Conservation (phyloP, 2,113 vertebrate species). For the Alexandromys fortis region DNA sequence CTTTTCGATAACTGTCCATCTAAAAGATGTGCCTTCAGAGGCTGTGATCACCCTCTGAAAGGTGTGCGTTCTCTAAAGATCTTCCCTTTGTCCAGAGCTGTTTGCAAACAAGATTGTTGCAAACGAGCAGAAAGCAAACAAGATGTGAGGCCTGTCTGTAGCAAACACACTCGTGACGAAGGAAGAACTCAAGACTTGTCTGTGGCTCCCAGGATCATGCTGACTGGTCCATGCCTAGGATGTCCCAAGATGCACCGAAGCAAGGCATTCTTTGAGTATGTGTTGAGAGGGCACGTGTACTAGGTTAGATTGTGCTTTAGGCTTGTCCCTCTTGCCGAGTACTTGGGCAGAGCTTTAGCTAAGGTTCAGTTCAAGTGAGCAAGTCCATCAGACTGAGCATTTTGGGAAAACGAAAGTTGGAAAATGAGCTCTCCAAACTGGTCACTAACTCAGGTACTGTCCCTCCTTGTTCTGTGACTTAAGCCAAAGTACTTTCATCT, state of each 20-base stretch:
- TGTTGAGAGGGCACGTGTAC: neutral
- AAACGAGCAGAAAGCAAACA: neutral
- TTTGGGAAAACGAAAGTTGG: neutral
- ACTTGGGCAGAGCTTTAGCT: neutral
- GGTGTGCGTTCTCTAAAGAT: neutral
- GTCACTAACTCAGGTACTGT: neutral
- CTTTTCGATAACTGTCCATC: neutral
- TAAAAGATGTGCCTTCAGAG: neutral
- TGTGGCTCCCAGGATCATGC: neutral
- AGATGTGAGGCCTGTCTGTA: neutral
- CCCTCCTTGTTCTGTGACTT: neutral
- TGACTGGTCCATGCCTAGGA: neutral
- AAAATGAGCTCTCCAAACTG: neutral
- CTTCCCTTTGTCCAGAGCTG: neutral
- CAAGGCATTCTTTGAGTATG: neutral
- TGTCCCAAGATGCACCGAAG: neutral
- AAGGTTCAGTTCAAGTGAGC: neutral
- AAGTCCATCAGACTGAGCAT: neutral
- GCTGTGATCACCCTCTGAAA: neutral
- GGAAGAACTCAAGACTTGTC: neutral
- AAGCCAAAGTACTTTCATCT: neutral
- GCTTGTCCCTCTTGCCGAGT: neutral
- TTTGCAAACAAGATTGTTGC: neutral
- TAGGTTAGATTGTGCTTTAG: neutral
- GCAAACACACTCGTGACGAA: neutral